Evolutionary conservation across 2,888 invertebrate species (phyloP).

Genomic region (Cacoxenus indagator): DNA sequence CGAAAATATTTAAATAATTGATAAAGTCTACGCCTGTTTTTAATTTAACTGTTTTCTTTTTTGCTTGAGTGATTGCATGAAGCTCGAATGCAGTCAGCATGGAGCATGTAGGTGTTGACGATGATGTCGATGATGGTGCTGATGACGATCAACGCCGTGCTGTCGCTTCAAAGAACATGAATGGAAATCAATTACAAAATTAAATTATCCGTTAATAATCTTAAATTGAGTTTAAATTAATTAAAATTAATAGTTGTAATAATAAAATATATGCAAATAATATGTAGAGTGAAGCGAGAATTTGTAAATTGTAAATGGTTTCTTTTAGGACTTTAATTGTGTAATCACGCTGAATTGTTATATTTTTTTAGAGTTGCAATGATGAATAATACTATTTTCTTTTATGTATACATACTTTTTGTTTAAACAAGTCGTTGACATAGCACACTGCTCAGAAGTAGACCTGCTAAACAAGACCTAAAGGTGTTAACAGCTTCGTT

Average conservation of each 20-base stretch:
- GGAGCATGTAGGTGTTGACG: too few species aligned
- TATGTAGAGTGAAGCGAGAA: conserved; percentile 11
- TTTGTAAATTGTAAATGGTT: conserved; percentile 26
- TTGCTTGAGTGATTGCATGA: conserved; percentile 37
- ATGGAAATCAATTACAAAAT: conserved; percentile 54
- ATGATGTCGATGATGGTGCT: too few species aligned
- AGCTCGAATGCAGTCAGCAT: conserved; percentile 32
- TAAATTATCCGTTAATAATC: conserved; percentile 59
- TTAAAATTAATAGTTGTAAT: too few species aligned
- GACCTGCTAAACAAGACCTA: too few species aligned
- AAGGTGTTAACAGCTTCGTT: too few species aligned
- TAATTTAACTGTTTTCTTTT: background rate
- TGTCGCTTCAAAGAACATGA: background rate
- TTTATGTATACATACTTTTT: too few species aligned
- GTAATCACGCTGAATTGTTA: too few species aligned
- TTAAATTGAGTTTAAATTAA: conserved; percentile 52
- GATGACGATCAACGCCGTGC: conserved; percentile 24
- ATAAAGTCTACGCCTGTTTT: conserved; percentile 7
- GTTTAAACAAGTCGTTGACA: too few species aligned
- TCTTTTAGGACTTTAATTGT: too few species aligned
- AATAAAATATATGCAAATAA: conserved; percentile 15
- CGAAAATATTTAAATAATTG: conserved; percentile 7
- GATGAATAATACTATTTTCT: too few species aligned
- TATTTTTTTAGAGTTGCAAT: too few species aligned
- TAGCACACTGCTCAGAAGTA: too few species aligned